phyloP scores from a whole-genome alignment of 2,797 vertebrate genomes.

The Ctenosaura bakeri region DNA sequence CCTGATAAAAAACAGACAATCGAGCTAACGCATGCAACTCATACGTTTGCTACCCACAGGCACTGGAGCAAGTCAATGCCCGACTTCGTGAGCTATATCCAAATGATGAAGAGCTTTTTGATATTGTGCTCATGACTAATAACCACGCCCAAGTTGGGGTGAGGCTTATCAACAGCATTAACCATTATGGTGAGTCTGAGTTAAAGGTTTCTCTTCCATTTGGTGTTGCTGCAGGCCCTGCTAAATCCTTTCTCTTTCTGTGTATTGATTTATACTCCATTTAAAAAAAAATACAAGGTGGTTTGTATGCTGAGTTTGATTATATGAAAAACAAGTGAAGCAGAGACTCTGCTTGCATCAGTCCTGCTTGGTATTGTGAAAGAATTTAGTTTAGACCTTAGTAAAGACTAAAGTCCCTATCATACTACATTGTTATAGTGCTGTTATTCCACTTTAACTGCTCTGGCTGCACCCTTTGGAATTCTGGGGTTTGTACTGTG shows the following conservation, averaged over 20 bases:
- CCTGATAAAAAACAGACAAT: slow-evolving; percentile 38
- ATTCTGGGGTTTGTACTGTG: no score
- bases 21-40: slow-evolving; percentile 4
- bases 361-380: no score
- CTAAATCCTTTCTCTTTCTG: slow-evolving; percentile 15
- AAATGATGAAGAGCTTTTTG: slow-evolving; percentile 93
- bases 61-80: slow-evolving; percentile 90
- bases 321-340: background rate
- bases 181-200: slow-evolving; percentile 91
- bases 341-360: background rate
- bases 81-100: slow-evolving; percentile 91
- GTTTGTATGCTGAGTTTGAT: background rate
- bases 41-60: slow-evolving; percentile 79
- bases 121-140: slow-evolving; percentile 97
- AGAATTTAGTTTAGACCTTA: background rate
- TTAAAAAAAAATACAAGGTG: slow-evolving; percentile 17
- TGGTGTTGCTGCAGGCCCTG: slow-evolving; percentile 15
- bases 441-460: no score
- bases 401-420: background rate
- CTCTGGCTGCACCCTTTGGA: no score
- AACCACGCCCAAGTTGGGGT: slow-evolving; percentile 97
- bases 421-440: no score
- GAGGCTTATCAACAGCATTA: slow-evolving; percentile 98
- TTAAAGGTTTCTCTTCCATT: slow-evolving; percentile 58
- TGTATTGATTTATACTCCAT: background rate